phyloP scores from a whole-genome alignment of 2,113 vertebrate genomes.

The Carassius auratus region DNA sequence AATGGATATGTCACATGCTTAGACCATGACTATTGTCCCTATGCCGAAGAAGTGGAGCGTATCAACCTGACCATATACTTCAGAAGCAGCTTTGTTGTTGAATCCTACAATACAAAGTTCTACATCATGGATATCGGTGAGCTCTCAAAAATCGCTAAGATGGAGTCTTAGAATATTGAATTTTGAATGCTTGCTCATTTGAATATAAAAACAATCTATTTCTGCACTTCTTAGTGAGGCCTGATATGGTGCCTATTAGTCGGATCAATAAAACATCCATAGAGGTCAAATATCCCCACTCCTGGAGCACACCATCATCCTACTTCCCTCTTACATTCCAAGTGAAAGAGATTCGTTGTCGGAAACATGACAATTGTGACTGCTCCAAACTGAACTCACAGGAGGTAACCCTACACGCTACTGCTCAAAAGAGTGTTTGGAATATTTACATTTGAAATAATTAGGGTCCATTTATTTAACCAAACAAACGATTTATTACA shows the following conservation, averaged over 20 bases:
- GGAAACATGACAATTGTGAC: constrained; percentile 49
- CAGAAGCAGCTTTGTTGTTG: constrained; percentile 48
- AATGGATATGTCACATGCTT: constrained; percentile 46
- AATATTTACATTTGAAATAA: neutral
- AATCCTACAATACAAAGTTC: constrained; percentile 50
- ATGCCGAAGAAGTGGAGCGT: constrained; percentile 52
- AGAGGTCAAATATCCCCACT: constrained; percentile 70
- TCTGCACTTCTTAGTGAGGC: constrained; percentile 66
- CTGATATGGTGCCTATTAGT: constrained; percentile 66
- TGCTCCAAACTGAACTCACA: constrained; percentile 27
- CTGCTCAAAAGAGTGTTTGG: neutral
- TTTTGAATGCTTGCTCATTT: too few relatives aligned
- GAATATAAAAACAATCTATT: neutral
- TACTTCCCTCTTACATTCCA: constrained; percentile 75
- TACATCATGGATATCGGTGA: constrained; percentile 60
- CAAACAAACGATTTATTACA: too few relatives aligned
- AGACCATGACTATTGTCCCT: constrained; percentile 55
- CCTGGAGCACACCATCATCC: constrained; percentile 73
- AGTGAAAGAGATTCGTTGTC: constrained; percentile 52
- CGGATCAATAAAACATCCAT: constrained; percentile 61
- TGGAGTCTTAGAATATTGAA: too few relatives aligned
- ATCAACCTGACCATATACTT: constrained; percentile 55
- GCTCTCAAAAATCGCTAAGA: neutral
- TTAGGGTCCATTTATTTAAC: neutral
- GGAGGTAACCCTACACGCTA: constrained; percentile 42